Evolutionary conservation across 2,888 invertebrate species (phyloP), one percentile per base, ranked within the genome.

Genomic region (Synergus gifuensis): DNA sequence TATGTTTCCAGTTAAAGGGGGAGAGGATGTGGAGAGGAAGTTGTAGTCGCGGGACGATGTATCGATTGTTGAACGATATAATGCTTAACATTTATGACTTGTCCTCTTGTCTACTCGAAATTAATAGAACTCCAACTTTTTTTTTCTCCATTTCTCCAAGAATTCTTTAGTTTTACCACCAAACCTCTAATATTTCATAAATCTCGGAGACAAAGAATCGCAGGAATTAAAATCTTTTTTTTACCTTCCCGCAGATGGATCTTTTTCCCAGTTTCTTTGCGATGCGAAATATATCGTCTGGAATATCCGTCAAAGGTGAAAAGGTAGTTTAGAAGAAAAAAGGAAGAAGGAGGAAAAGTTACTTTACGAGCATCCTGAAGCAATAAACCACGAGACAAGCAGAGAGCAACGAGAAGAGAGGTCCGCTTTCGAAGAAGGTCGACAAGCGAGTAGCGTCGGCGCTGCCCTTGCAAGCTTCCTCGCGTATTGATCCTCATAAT

Each of bases 401-500:
- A 46, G 73, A 73, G 62, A 78, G 79, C 44, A 64, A 67, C 66
- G 79, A 73, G 80, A 82, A 77, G 78, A 81, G 82, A 85, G 83
- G 85, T 88, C 89, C 88, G 88, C 85, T 84, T 86, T 86, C 87
- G 88, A 88, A 87, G 91, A 87, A 88, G 89, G 88, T 88, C 88
- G 88, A 88, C 87, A 87, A 86, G 86, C 86, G 89, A 90, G 89
- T 89, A 89, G 89, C 87, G 88, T 88, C 90, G 89, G 89, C 88
- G 90, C 89, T 90, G 89, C 87, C 89, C 89, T 90, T 90, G 90
- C 90, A 85, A 90, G 89, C 90, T 90, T 89, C 87, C 89, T 90
- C 89, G 91, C 88, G 91, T 92, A 92, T 92, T 91, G 92, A 92
- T 92, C 92, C 91, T 91, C 91, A 92, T 92, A 92, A 91, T 92